A percentile compares a stretch with the other conserved stretches of the same genome.
Evolutionary conservation across 2,888 invertebrate genomes (phyloP).

Genomic region (Agonopterix arenella): DNA sequence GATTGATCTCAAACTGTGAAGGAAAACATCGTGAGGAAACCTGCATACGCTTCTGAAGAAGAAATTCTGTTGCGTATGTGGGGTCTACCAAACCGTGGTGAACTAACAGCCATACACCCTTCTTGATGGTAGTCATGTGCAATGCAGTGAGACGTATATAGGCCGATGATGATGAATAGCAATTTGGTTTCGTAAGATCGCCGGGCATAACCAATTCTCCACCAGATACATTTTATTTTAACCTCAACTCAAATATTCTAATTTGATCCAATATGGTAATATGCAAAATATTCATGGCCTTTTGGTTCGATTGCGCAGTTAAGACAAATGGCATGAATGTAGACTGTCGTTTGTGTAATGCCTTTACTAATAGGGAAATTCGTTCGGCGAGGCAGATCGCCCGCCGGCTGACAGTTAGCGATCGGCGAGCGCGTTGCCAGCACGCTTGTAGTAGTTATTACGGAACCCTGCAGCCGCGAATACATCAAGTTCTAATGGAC

Average conservation of each 20-base stretch:
- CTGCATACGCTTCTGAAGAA: too few relatives aligned
- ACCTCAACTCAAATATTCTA: neutral
- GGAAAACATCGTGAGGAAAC: too few relatives aligned
- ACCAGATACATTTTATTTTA: too few relatives aligned
- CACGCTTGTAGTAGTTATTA: constrained; percentile 26
- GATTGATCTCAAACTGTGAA: too few relatives aligned
- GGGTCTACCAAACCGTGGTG: too few relatives aligned
- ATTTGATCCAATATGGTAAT: constrained; percentile 20
- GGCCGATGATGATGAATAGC: too few relatives aligned
- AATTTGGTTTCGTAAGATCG: too few relatives aligned
- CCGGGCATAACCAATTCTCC: too few relatives aligned
- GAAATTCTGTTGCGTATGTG: too few relatives aligned
- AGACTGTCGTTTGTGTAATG: constrained; percentile 45
- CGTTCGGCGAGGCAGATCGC: constrained; percentile 30
- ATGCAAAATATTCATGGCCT: constrained; percentile 32
- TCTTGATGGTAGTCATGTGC: too few relatives aligned
- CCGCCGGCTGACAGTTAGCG: constrained; percentile 47
- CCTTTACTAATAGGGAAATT: constrained; percentile 54
- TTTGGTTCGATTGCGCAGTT: constrained; percentile 44
- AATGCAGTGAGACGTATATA: too few relatives aligned
- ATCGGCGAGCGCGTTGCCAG: constrained; percentile 40
- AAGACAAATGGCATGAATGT: constrained; percentile 40
- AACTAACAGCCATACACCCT: too few relatives aligned
- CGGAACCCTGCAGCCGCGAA: constrained; percentile 1
- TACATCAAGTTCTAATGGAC: constrained; percentile 12